Conservation (phyloP, 2,113 vertebrate genomes). For the Carlito syrichta region DNA sequence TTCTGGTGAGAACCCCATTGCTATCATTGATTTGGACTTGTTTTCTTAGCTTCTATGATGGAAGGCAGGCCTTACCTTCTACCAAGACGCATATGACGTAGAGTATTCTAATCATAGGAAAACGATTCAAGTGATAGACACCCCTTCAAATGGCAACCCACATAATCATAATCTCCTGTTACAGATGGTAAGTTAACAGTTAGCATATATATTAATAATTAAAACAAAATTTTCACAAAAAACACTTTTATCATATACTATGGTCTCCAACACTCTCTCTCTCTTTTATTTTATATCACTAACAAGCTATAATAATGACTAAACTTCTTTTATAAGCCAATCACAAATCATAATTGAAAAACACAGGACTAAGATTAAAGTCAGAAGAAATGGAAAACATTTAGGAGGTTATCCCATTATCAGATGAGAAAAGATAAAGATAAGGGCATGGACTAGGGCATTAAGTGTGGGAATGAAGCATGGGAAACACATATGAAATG, state of each 20-base stretch:
- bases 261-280: background rate
- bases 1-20: background rate
- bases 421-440: background rate
- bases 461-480: background rate
- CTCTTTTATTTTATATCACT: background rate
- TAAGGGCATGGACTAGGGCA: background rate
- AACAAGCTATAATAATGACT: background rate
- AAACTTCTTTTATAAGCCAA: background rate
- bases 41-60: background rate
- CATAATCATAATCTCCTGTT: background rate
- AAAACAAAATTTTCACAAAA: background rate
- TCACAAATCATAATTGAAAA: constrained; percentile 8
- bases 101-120: background rate
- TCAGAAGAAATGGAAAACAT: background rate
- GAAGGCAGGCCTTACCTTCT: background rate
- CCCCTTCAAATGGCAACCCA: background rate
- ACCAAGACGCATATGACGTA: background rate
- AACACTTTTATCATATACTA: background rate
- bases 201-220: background rate
- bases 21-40: no score
- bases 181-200: background rate
- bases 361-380: background rate
- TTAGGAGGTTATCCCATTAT: background rate
- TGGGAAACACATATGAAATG: background rate
- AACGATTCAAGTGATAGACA: background rate